Evolutionary conservation across 2,113 vertebrate species (phyloP).

Genomic region (Tachuris rubrigastra): DNA sequence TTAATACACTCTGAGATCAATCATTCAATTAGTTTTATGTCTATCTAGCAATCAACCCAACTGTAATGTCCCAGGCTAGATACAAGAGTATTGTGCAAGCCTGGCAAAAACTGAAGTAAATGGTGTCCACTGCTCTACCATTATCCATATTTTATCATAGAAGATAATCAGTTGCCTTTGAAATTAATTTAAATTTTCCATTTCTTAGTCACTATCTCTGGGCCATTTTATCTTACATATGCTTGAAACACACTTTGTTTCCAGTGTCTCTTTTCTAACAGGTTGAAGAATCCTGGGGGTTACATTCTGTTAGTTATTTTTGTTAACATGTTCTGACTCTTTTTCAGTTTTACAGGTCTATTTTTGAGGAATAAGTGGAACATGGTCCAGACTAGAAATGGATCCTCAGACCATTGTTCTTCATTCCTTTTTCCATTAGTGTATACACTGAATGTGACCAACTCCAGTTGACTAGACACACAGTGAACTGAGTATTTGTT

Average conservation of each 20-base stretch:
- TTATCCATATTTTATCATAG: not conserved
- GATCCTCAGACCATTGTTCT: not conserved
- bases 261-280: not conserved
- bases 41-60: not conserved
- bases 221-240: not conserved
- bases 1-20: not conserved
- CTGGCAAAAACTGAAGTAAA: not conserved
- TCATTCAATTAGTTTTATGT: not conserved
- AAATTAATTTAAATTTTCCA: not conserved
- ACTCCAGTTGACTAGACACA: not conserved
- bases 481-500: not conserved
- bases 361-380: not conserved
- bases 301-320: not conserved
- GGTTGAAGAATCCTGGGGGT: not conserved
- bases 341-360: not conserved
- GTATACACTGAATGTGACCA: not conserved
- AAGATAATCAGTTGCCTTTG: not conserved
- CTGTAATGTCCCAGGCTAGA: not conserved
- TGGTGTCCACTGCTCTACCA: not conserved
- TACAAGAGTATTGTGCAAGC: not conserved
- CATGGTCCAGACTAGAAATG: not conserved
- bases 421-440: not conserved
- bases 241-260: not conserved
- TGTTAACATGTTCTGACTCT: not conserved
- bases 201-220: not conserved